phyloP scores from a whole-genome alignment of 1,140 invertebrate genomes.

The Diabrotica virgifera region DNA sequence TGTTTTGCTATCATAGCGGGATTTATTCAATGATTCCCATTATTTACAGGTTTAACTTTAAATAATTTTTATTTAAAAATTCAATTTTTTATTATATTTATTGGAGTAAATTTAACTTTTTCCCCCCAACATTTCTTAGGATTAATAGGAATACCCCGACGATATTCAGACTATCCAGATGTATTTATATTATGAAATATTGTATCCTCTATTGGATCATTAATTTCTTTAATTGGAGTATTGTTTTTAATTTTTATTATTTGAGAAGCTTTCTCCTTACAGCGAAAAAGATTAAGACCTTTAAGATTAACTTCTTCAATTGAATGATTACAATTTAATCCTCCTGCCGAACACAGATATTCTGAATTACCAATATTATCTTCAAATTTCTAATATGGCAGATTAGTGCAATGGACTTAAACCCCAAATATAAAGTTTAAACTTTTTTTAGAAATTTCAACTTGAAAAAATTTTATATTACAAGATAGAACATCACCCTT shows the following conservation, averaged over 20 bases:
- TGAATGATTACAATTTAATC: conserved; percentile 58
- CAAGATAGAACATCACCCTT: conserved; percentile 49
- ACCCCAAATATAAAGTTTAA: conserved; percentile 57
- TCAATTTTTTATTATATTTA: conserved; percentile 61
- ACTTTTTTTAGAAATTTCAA: conserved; percentile 54
- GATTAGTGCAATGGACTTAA: conserved; percentile 58
- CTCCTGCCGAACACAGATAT: conserved; percentile 56
- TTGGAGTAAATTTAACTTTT: conserved; percentile 71
- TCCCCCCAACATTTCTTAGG: conserved; percentile 75
- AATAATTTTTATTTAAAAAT: conserved; percentile 57
- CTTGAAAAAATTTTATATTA: conserved; percentile 31
- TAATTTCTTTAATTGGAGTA: conserved; percentile 55
- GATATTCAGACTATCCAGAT: conserved; percentile 71
- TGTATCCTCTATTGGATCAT: conserved; percentile 60
- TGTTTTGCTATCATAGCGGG: conserved; percentile 69
- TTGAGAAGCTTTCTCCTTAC: conserved; percentile 48
- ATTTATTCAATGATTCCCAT: conserved; percentile 63
- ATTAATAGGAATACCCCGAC: conserved; percentile 68
- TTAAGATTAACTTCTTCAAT: conserved; percentile 52
- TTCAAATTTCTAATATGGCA: conserved; percentile 56
- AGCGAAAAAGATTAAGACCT: conserved; percentile 48
- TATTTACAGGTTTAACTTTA: conserved; percentile 59
- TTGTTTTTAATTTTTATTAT: conserved; percentile 58
- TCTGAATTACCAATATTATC: conserved; percentile 55
- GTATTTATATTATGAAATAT: conserved; percentile 61